phyloP scores from a whole-genome alignment of 2,797 vertebrate genomes.

The Tangara arthus region DNA sequence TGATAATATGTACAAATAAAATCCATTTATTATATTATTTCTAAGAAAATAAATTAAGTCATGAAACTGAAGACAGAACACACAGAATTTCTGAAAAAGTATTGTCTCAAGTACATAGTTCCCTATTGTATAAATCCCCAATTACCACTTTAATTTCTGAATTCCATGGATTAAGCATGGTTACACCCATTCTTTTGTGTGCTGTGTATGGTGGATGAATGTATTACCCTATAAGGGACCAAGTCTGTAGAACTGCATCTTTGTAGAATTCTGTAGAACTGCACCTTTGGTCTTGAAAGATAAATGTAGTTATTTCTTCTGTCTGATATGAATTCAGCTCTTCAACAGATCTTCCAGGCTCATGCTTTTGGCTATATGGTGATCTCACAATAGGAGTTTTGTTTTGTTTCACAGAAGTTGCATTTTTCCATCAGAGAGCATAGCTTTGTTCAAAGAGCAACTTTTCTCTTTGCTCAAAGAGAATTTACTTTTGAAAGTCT shows the following conservation, averaged over 20 bases:
- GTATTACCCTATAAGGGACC: background rate
- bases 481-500: background rate
- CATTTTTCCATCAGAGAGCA: background rate
- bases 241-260: background rate
- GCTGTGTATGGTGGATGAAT: background rate
- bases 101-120: background rate
- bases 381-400: background rate
- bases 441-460: background rate
- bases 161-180: background rate
- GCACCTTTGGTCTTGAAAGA: background rate
- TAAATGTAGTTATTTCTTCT: background rate
- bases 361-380: background rate
- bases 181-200: background rate
- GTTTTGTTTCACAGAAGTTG: background rate
- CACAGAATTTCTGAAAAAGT: background rate
- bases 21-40: background rate
- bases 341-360: background rate
- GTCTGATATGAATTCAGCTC: background rate
- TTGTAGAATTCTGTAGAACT: background rate
- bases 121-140: background rate
- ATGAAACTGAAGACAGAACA: background rate
- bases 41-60: background rate
- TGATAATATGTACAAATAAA: background rate
- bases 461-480: background rate
- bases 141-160: background rate